Evolutionary conservation across 2,797 vertebrate genomes (phyloP), one percentile per base, ranked within the genome.

Genomic region (Spea hammondii): DNA sequence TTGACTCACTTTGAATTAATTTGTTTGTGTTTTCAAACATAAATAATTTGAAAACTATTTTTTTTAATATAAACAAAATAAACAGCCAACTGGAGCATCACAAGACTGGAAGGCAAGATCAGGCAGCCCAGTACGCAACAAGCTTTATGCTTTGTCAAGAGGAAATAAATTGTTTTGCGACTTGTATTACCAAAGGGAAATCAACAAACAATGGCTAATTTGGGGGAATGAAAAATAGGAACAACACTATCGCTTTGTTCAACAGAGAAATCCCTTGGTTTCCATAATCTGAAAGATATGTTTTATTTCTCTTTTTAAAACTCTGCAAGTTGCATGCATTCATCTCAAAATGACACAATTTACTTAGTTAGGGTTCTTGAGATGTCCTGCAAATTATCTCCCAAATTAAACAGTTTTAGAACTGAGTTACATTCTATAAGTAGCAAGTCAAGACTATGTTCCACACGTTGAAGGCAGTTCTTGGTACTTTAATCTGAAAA

Each of bases 161-260:
- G 78, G 72, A 79, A 79, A 57, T 74, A 79, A 75, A 75, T 70
- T 80, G 72, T 75, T 80, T 75, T 80, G 72, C 50, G 46, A 44
- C 57, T 60, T 80, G 50, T 46, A 51, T 51, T 75, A 65, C 70
- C 77, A 47, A 73, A 32, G 59, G 67, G 67, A 71, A 71, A 70
- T 65, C n/a, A 65, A 44, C 72, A 71, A 74, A 70, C 72, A 75
- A 75, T 75, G 67, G 65, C 57, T 79, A 79, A 80, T 70, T 44
- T 65, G 72, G 59, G 65, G 67, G 70, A 73, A 65, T 5, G 57
- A 54, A 70, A 65, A 55, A 57, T 44, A 17, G 44, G 44, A 10
- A 5, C 10, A 48, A 14, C 8, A 54, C 6, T 11, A 44, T 65
- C 10, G 6, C 14, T 17, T 62, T 62, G 59, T 62, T 6, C 59